Conservation (phyloP, 2,797 vertebrate genomes). For the Hirundo rustica region DNA sequence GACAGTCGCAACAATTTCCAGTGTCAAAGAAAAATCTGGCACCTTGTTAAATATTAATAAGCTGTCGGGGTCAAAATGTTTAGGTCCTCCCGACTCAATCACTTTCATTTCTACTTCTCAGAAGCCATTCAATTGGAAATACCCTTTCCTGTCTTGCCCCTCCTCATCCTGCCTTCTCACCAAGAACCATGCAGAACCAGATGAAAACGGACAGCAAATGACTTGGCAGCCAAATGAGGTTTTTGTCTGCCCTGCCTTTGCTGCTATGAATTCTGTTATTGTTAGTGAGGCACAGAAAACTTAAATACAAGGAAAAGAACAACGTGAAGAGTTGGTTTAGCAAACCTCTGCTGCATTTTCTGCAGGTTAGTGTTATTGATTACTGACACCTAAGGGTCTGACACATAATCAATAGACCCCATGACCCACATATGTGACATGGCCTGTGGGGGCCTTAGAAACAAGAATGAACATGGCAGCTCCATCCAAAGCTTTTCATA, state of each 20-base stretch:
- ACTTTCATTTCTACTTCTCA: constrained; percentile 55
- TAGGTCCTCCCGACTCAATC: constrained; percentile 59
- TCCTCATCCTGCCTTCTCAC: constrained; percentile 16
- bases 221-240: constrained; percentile 31
- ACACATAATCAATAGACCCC: constrained; percentile 93
- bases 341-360: constrained; percentile 72
- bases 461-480: constrained; percentile 78
- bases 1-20: constrained; percentile 24
- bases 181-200: constrained; percentile 18
- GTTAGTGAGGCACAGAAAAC: background rate
- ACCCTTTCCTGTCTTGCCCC: constrained; percentile 28
- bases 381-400: constrained; percentile 87
- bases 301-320: constrained; percentile 8
- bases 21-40: constrained; percentile 64
- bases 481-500: constrained; percentile 70
- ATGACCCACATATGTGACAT: constrained; percentile 83
- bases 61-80: constrained; percentile 41
- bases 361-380: constrained; percentile 87
- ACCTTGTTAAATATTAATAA: constrained; percentile 65
- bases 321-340: constrained; percentile 36
- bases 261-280: background rate
- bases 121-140: constrained; percentile 33
- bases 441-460: constrained; percentile 78
- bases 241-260: constrained; percentile 5
- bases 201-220: constrained; percentile 27